Evolutionary conservation across 2,113 vertebrate genomes (phyloP).

Genomic region (Myotis lucifugus): DNA sequence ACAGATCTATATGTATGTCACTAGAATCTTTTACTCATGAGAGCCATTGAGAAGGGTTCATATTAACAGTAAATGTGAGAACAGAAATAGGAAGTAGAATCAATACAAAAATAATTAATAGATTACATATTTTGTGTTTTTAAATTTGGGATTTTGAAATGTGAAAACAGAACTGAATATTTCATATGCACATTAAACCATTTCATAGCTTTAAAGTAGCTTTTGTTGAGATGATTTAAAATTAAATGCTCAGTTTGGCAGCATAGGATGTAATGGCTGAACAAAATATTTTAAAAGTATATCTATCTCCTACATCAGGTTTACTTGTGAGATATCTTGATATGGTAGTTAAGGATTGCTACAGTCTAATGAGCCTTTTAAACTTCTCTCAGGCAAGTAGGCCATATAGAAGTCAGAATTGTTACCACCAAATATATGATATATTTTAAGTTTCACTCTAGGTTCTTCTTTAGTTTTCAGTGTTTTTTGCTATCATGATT

Average conservation of each 20-base stretch:
- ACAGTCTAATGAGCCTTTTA: neutral
- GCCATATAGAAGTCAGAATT: neutral
- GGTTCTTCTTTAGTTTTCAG: neutral
- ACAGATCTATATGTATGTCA: neutral
- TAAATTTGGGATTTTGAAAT: constrained; percentile 59
- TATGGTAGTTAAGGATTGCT: neutral
- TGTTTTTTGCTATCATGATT: neutral
- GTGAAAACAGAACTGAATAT: constrained; percentile 45
- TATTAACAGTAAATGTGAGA: constrained; percentile 44
- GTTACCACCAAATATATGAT: neutral
- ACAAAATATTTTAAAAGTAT: neutral
- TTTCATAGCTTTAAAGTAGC: neutral
- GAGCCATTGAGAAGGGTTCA: constrained; percentile 3
- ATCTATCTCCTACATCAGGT: neutral
- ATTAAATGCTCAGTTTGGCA: neutral
- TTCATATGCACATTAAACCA: neutral
- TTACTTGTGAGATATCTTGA: neutral
- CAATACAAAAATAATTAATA: constrained; percentile 50
- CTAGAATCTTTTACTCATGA: constrained; percentile 41
- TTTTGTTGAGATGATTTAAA: constrained; percentile 38
- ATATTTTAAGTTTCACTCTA: neutral
- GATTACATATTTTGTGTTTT: constrained; percentile 52
- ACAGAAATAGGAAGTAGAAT: constrained; percentile 66
- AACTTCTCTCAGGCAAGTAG: neutral
- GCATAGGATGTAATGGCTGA: neutral